These are phyloP conservation scores for Mionectes olivaceus DNA, from an alignment of 2,797 vertebrate species.

Conservation along the genomic window DNA sequence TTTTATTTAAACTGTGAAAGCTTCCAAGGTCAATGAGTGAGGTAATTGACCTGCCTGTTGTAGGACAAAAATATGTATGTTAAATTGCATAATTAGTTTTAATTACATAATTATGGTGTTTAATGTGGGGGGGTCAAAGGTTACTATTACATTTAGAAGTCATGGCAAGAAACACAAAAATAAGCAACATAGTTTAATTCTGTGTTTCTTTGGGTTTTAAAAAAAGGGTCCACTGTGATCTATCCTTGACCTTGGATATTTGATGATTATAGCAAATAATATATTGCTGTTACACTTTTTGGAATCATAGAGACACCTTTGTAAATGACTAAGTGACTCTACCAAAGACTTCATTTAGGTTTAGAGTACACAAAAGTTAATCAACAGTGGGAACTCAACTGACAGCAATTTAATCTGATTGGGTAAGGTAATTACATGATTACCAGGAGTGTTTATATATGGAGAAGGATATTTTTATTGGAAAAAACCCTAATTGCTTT, in stretches of 20 bases:
- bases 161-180: conserved; percentile 77
- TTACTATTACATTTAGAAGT: conserved; percentile 89
- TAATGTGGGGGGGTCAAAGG: conserved; percentile 90
- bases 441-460: conserved; percentile 86
- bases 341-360: conserved; percentile 85
- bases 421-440: conserved; percentile 90
- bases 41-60: conserved; percentile 88
- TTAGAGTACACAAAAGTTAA: conserved; percentile 74
- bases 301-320: conserved; percentile 82
- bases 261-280: conserved; percentile 78
- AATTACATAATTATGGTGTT: conserved; percentile 95
- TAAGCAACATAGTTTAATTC: conserved; percentile 74
- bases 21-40: conserved; percentile 88
- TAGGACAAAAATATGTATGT: conserved; percentile 84
- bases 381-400: conserved; percentile 77
- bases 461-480: conserved; percentile 88
- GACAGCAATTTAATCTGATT: conserved; percentile 84
- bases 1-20: conserved; percentile 88
- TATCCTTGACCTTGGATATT: conserved; percentile 83
- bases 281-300: conserved; percentile 67
- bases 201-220: conserved; percentile 71
- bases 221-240: conserved; percentile 72
- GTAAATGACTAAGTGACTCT: conserved; percentile 78
- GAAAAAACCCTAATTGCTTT: conserved; percentile 85
- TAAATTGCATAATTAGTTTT: conserved; percentile 97